These are phyloP conservation scores for Exaiptasia diaphana DNA, from an alignment of 64 coral and sea anemone genomes.

Conservation along the genomic window DNA sequence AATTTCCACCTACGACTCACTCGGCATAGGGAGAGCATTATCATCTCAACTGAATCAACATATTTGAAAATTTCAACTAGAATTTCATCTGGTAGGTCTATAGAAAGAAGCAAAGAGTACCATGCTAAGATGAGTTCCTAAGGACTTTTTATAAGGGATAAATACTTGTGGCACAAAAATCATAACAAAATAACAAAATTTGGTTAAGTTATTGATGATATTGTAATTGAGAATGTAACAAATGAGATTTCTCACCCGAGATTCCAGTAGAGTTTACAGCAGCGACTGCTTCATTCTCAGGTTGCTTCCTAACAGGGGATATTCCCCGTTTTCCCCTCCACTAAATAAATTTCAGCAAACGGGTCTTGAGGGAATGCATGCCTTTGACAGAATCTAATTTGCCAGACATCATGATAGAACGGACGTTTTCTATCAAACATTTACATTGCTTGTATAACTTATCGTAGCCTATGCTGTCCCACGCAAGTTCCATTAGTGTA, in stretches of 20 bases:
- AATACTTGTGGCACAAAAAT: neutral
- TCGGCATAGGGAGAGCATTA: neutral
- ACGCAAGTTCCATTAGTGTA: neutral
- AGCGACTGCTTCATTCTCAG: neutral
- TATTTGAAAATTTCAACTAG: neutral
- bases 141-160: neutral
- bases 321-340: too few species aligned
- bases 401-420: too few species aligned
- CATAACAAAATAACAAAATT: neutral
- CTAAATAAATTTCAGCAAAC: too few species aligned
- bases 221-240: neutral
- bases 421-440: neutral
- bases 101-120: neutral
- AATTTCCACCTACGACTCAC: neutral
- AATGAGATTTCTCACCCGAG: neutral
- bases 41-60: neutral
- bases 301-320: neutral
- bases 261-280: neutral
- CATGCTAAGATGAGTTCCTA: too few species aligned
- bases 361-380: too few species aligned
- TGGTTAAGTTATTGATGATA: neutral
- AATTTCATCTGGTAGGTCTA: constrained; percentile 3
- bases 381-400: too few species aligned
- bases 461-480: neutral
- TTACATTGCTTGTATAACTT: neutral